Evolutionary conservation across 1,140 invertebrate species (phyloP).

Genomic region (Brachystomella parvula): DNA sequence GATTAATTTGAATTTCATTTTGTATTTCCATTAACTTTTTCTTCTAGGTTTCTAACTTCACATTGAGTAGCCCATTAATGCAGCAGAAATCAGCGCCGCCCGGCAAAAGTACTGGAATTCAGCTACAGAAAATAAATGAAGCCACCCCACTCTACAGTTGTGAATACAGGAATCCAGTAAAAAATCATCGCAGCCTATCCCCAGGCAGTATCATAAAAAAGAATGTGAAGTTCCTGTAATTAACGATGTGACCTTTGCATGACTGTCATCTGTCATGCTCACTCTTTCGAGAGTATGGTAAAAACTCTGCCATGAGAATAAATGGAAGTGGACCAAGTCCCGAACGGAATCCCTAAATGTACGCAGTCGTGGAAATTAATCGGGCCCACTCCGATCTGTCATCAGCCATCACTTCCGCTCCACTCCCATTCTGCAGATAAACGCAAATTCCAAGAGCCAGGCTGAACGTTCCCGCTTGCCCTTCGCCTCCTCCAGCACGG

Average conservation of each 20-base stretch:
- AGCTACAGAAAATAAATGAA: neutral
- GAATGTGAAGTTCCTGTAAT: neutral
- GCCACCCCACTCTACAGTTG: slow-evolving; percentile 51
- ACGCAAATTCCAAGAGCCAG: slow-evolving; percentile 36
- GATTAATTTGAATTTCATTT: too few species aligned
- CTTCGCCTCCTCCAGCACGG: too few species aligned
- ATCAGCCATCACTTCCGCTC: slow-evolving; percentile 10
- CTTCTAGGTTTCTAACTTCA: too few species aligned
- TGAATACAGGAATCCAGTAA: slow-evolving; percentile 50
- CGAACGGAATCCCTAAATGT: slow-evolving; percentile 43
- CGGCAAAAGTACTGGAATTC: slow-evolving; percentile 10
- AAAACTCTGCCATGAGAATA: slow-evolving; percentile 56
- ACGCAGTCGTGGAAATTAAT: slow-evolving; percentile 13
- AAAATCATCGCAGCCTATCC: slow-evolving; percentile 46
- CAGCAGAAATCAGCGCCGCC: neutral
- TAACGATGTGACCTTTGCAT: too few species aligned
- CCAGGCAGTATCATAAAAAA: slow-evolving; percentile 45
- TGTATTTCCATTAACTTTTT: too few species aligned
- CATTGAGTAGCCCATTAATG: neutral
- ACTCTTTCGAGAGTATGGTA: slow-evolving; percentile 44
- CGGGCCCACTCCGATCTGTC: slow-evolving; percentile 34
- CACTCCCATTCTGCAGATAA: slow-evolving; percentile 30
- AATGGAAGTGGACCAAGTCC: slow-evolving; percentile 51
- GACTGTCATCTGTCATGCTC: neutral
- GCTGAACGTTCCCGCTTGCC: too few species aligned